phyloP scores from a whole-genome alignment of 1,140 invertebrate species.

The Psix sp. region DNA sequence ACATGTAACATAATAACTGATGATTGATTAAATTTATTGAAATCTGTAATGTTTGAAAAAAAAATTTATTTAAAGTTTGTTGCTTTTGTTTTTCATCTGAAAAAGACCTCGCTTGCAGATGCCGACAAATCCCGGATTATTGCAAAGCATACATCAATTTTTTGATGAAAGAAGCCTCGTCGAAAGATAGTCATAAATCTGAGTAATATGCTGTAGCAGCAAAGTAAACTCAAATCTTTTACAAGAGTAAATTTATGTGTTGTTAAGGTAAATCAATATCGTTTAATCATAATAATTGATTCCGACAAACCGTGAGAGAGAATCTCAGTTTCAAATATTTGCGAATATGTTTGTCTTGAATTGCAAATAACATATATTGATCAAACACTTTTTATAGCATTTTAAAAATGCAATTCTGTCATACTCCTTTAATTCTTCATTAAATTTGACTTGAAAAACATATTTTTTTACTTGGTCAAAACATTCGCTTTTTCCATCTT shows the following conservation, averaged over 20 bases:
- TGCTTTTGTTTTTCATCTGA: slow-evolving; percentile 9
- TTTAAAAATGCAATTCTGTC: too few species aligned
- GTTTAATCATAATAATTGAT: slow-evolving; percentile 11
- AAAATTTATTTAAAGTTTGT: slow-evolving; percentile 30
- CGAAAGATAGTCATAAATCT: slow-evolving; percentile 48
- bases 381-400: too few species aligned
- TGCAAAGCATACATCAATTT: slow-evolving; percentile 52
- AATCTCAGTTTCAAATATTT: neutral
- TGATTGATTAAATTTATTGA: neutral
- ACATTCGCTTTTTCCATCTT: too few species aligned
- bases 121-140: slow-evolving; percentile 45
- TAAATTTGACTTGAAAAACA: too few species aligned
- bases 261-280: slow-evolving; percentile 23
- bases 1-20: too few species aligned
- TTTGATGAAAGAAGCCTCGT: slow-evolving; percentile 41
- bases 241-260: slow-evolving; percentile 23
- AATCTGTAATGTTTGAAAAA: slow-evolving; percentile 6
- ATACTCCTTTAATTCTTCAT: too few species aligned
- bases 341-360: too few species aligned
- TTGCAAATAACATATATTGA: too few species aligned
- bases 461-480: too few species aligned
- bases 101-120: slow-evolving; percentile 27
- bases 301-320: slow-evolving; percentile 1
- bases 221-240: slow-evolving; percentile 28
- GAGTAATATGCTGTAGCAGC: slow-evolving; percentile 36